Percentiles rank a stretch among this genome's conserved stretches.
phyloP scores from a whole-genome alignment of 30 jellyfish, hydroid and myxozoan species.

The Aurelia aurita region DNA sequence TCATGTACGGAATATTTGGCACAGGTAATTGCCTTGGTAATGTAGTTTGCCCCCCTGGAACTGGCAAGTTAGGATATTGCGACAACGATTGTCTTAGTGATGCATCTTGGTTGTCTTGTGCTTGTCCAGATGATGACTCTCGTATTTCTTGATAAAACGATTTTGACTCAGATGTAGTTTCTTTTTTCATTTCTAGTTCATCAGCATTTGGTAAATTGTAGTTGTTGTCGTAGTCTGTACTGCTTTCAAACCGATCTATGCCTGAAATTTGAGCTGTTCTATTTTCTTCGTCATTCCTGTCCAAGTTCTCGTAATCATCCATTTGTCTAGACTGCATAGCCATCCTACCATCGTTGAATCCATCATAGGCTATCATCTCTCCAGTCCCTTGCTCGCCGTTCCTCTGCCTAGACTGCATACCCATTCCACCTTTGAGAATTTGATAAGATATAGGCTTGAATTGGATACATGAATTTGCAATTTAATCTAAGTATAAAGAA shows the following conservation, averaged over 20 bases:
- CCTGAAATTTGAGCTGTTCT: background rate
- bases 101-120: background rate
- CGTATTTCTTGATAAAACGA: background rate
- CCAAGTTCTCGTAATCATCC: background rate
- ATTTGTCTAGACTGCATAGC: background rate
- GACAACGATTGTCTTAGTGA: background rate
- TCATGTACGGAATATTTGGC: background rate
- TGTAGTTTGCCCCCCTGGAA: background rate
- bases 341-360: background rate
- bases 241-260: background rate
- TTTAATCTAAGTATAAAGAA: no score
- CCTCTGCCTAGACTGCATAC: no score
- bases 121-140: no score
- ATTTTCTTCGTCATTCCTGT: no score
- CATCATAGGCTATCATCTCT: background rate
- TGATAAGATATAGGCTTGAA: no score
- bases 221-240: background rate
- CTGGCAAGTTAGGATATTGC: constrained; percentile 25
- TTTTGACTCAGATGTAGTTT: background rate
- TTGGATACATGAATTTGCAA: no score
- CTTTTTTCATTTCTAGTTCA: background rate
- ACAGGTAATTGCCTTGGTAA: constrained; percentile 20
- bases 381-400: no score
- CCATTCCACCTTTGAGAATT: no score
- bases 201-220: background rate